Evolutionary conservation across 2,888 invertebrate genomes (phyloP), one percentile per base, ranked within the genome.

Genomic region (Ligdia adustata): DNA sequence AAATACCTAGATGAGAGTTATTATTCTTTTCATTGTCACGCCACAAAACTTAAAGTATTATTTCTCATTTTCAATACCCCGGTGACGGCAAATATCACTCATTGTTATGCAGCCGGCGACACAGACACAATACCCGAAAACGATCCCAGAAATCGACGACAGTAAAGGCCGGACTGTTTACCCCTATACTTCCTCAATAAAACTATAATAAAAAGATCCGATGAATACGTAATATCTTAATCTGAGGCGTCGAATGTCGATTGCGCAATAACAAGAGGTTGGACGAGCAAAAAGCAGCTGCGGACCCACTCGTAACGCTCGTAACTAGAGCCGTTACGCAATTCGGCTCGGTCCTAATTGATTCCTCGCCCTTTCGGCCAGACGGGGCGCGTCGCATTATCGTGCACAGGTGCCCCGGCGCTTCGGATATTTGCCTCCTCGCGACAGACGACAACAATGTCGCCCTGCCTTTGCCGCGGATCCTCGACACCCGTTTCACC

Each of bases 221-320:
- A 83, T 86, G 82, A 83, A 84, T 86, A 79, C 72, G 69, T 83
- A 79, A 83, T 83, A 78, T 79, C 77, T 81, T 85, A 85, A 86
- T 84, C 82, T 78, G 80, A 79, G 71, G 75, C 79, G 75, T 79
- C 72, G 72, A 77, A 83, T 79, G 85, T 83, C 80, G 79, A 86
- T 84, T 78, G 77, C 79, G 79, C 81, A 84, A 87, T 87, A 86
- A 87, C 79, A 80, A 77, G 83, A 86, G 83, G 82, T 82, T 79
- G 72, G 80, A 85, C 77, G 86, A 82, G 84, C 85, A 86, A 86
- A 87, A 89, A 86, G 75, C 89, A 89, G 83, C 85, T 88, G 89
- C 63, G 80, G 79, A 78, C 71, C 73, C 73, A 69, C 76, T 82
- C 79, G 80, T 77, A 77, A 75, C 72, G 86, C 80, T 85, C 86